A percentile compares a stretch with the other conserved stretches of the same genome.
Evolutionary conservation across 2,888 invertebrate species (phyloP).

Genomic region (Sericinus montela): DNA sequence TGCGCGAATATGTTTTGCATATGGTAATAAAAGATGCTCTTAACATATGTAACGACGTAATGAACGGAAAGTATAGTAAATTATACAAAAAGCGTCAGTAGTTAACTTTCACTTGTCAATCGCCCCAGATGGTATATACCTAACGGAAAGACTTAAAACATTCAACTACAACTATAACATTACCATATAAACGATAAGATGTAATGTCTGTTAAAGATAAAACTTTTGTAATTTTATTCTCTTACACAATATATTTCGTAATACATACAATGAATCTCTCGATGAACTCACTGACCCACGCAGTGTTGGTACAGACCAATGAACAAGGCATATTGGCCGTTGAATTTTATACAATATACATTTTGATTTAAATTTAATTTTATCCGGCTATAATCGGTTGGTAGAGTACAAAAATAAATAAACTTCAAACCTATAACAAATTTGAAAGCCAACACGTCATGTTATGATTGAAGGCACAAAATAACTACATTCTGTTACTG

Average conservation of each 20-base stretch:
- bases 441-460: no score
- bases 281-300: constrained; percentile 15
- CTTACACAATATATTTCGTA: constrained; percentile 19
- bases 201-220: constrained; percentile 5
- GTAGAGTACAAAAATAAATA: no score
- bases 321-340: constrained; percentile 3
- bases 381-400: no score
- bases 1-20: no score
- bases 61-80: no score
- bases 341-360: background rate
- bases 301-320: background rate
- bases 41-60: no score
- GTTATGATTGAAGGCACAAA: no score
- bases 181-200: constrained; percentile 13
- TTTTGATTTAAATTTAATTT: no score
- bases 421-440: no score
- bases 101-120: constrained; percentile 13
- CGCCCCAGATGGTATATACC: background rate
- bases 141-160: constrained; percentile 1
- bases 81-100: background rate
- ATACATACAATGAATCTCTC: constrained; percentile 9
- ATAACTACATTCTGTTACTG: no score
- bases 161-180: constrained; percentile 8
- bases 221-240: constrained; percentile 11
- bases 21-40: no score